Base-by-base conservation (phyloP, 2,888 invertebrate genomes). In the Lepidocyrtoides sp. region DNA sequence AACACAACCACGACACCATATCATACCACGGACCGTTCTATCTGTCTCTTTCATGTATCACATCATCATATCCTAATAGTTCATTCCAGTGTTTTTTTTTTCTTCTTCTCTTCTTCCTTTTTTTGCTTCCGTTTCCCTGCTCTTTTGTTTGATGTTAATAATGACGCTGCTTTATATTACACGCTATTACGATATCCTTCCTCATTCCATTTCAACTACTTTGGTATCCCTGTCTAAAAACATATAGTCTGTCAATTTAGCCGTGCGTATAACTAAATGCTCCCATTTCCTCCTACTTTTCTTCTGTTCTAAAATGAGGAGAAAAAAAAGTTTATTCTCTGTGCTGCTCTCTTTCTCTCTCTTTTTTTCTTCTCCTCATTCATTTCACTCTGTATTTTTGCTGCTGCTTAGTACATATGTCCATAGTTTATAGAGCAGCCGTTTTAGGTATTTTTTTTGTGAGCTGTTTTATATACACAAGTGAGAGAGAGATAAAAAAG, bases 101-200 rank as follows among this genome's bases (percentile, higher is more conserved):
- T 12, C 26, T 75, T 26, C 48, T 48, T 69, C 69, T 32, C 48
- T 48, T 12, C 26, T 75, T 26, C 48, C 26, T 69, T 36, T 32
- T 54, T 10, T 41, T 20, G 54, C 44, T 82, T 63, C 60, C 23
- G 26, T 60, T 44, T 20, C 20, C 29, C 8, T 41, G 29, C n/a
- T 79, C 79, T 54, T 79, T 82, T 82, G 36, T 79, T 79, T 79
- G 79, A 79, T 57, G 77, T 26, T 48, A 26, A 77, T 79, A 57
- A 79, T 54, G 57, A 54, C 57, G 79, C 29, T 54, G 2, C 7
- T 36, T 36, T 36, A 36, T 36, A 36, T 2, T 36, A 36, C 36
- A 36, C 7, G 7, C 36, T 36, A 36, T 36, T 4, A 36, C 7
- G 7, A 57, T 29, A 57, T 54, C 32, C 36, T 20, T 36, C 10